Evolutionary conservation across 2,113 vertebrate genomes (phyloP).

Genomic region (Rhizomys pruinosus): DNA sequence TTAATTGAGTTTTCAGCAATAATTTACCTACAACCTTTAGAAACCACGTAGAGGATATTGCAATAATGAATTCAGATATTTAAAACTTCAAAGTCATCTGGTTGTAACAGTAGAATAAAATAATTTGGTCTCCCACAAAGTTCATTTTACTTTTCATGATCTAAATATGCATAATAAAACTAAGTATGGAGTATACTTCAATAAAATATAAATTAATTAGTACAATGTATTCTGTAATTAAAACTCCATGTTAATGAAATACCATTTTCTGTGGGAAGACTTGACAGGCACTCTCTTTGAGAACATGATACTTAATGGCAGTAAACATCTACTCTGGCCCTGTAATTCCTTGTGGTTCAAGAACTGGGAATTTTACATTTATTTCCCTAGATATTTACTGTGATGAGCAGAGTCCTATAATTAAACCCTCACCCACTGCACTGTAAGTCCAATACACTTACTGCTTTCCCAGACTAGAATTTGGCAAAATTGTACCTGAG

Average conservation of each 20-base stretch:
- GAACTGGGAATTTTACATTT: not conserved
- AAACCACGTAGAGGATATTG: not conserved
- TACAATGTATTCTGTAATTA: not conserved
- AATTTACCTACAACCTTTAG: not conserved
- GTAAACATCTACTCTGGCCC: not conserved
- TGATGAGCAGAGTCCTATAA: not conserved
- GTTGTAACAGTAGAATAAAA: not conserved
- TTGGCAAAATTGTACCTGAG: too few relatives aligned
- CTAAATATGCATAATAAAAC: not conserved
- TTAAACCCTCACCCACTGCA: too few relatives aligned
- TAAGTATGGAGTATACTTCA: not conserved
- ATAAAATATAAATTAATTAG: not conserved
- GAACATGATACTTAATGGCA: not conserved
- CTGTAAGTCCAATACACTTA: too few relatives aligned
- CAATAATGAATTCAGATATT: not conserved
- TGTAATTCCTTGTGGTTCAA: not conserved
- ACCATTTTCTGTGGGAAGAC: not conserved
- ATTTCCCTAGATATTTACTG: not conserved
- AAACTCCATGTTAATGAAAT: not conserved
- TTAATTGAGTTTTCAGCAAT: not conserved
- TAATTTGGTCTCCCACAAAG: not conserved
- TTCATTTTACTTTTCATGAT: not conserved
- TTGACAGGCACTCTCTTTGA: not conserved
- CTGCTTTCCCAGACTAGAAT: too few relatives aligned
- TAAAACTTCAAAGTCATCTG: not conserved